A percentile compares a stretch with the other conserved stretches of the same genome.
These are phyloP conservation scores for Calidris pugnax DNA, from an alignment of 2,113 vertebrate species.

Conservation along the genomic window DNA sequence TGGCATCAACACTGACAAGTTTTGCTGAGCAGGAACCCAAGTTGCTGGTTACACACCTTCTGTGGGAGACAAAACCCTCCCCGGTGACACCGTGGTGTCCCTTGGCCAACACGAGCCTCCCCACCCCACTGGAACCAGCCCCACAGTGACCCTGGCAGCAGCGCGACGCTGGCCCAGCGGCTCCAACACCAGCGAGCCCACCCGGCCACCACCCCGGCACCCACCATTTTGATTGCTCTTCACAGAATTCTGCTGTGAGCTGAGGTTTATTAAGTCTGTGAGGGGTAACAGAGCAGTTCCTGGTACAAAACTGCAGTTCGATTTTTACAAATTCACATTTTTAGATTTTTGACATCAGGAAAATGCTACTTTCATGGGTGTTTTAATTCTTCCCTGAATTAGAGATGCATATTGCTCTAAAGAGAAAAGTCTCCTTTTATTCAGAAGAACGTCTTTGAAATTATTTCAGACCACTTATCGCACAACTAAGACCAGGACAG, in stretches of 20 bases:
- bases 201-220: background rate
- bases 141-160: accelerated
- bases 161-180: background rate
- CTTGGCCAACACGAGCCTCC: accelerated
- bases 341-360: background rate
- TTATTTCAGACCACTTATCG: background rate
- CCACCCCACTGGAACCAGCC: accelerated
- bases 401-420: background rate
- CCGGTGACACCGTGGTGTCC: accelerated
- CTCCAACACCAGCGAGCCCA: background rate
- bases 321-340: background rate
- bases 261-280: background rate
- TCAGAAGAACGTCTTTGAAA: constrained; percentile 31
- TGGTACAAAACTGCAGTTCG: background rate
- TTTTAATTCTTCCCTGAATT: constrained; percentile 23
- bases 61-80: accelerated
- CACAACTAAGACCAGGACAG: background rate
- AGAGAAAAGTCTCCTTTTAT: background rate
- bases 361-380: background rate
- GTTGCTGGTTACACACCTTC: accelerated
- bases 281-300: background rate
- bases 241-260: background rate
- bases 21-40: accelerated
- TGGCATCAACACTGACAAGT: too few species aligned
- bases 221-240: accelerated